Evolutionary conservation across 2,888 invertebrate species (phyloP), one percentile per base, ranked within the genome.

Genomic region (Oasisia sp.): DNA sequence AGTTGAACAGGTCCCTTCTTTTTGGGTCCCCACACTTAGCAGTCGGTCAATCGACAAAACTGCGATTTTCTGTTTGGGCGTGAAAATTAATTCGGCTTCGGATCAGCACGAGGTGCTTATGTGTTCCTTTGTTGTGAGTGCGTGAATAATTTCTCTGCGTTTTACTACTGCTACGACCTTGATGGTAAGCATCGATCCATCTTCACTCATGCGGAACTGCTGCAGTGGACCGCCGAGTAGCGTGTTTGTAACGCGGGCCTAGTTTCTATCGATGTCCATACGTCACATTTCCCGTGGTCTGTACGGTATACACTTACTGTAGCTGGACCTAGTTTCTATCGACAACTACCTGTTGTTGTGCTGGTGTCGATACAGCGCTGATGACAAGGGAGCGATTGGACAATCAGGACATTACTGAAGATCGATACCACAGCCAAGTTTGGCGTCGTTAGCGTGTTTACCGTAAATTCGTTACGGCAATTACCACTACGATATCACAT

Each of bases 401-500:
- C 74, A 74, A 27, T 3, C 74, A 74, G 14, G 74, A 74, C 74
- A 27, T 74, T 74, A 74, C 74, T 19, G 74, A 74, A 74, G 7
- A 74, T 74, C 19, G 74, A 74, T 74, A 19, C 19, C 2, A 14
- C 19, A 27, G 74, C 7, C 74, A 27, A 74, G 19, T 74, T 74
- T 74, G 74, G 27, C 74, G 5, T 74, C 74, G 74, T 74, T 74
- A 74, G 74, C n/a, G n/a, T 74, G 74, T 27, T 7, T 74, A 74
- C 0, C 74, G 74, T 74, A 74, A 74, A 74, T 19, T 74, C 74
- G 74, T 74, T 74, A 74, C 27, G 74, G 27, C 74, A 74, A 74
- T 74, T 27, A 74, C 74, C 74, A 74, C 74, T 74, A n/a, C 74
- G n/a, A 19, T 74, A 74, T 74, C 74, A 74, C 74, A 74, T 74